Evolutionary conservation across 2,888 invertebrate genomes (phyloP), one percentile per base, ranked within the genome.

Genomic region (Ellobium chinense): DNA sequence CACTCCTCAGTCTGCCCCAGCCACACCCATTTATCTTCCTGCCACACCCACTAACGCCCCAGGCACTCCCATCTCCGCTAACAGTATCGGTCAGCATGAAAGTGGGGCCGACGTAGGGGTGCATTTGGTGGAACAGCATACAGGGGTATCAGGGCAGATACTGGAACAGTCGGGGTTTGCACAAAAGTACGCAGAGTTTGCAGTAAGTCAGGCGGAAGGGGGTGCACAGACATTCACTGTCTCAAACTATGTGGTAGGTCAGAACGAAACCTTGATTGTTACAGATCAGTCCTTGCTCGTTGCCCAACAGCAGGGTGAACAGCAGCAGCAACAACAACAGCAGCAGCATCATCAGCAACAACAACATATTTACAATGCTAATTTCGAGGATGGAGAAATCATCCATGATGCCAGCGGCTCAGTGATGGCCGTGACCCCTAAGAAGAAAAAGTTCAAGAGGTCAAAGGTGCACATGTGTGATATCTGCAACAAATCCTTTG

Each of bases 401-500:
- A 78, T 78, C 36, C 78, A 78, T 21, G 78, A 70, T 54, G 78
- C 78, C 18, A 78, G 70, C 31, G 78, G 78, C 31, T 69, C 78
- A 24, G 70, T 78, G 7, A 78, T 78, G 69, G 80, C 68, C n/a
- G 75, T 73, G 24, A 39, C 68, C 14, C 62, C 66, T 21, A 74
- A 58, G 62, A 80, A 73, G 54, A 80, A 80, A 21, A 74, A 63
- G 36, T 31, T 62, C 14, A 75, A 74, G 21, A 75, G 69, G n/a
- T 68, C 69, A 2, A 75, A 75, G 27, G 29, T 68, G 9, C 80
- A 80, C 69, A 80, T 75, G 69, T 80, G 80, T 54, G 80, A 80
- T 29, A 80, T 80, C 68, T 80, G 80, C 34, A 80, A 80, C 70
- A 80, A 80, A 54, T 66, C 74, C 14, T 80, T 80, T 73, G 66